These are phyloP conservation scores for Amphipoea lucens DNA, from an alignment of 2,888 invertebrate species.

Conservation along the genomic window DNA sequence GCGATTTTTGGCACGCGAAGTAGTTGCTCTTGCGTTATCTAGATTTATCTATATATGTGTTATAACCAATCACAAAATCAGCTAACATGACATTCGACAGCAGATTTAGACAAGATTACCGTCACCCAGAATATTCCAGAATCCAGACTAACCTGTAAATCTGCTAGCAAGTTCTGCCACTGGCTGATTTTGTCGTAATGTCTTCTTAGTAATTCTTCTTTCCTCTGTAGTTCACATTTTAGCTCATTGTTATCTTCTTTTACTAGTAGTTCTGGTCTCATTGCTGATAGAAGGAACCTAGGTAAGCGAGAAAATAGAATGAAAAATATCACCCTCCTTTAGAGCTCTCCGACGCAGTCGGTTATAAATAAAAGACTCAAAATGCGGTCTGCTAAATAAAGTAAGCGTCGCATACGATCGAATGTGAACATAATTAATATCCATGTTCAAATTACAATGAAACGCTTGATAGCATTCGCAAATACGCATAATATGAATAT, in stretches of 20 bases:
- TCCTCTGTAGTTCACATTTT: conserved; percentile 95
- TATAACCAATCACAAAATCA: not conserved
- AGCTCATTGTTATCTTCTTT: conserved; percentile 97
- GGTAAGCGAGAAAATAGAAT: not conserved
- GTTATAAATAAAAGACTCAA: too few species aligned
- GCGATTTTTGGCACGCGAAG: too few species aligned
- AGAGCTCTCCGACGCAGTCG: too few species aligned
- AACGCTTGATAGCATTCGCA: too few species aligned
- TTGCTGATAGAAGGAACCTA: conserved; percentile 95
- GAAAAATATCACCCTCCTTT: not conserved
- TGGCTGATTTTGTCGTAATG: conserved; percentile 97
- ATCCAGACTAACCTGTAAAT: conserved; percentile 90
- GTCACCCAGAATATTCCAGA: not conserved
- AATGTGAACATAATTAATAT: too few species aligned
- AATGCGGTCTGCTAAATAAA: too few species aligned
- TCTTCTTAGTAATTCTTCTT: conserved; percentile 96
- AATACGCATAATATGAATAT: too few species aligned
- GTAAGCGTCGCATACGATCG: too few species aligned
- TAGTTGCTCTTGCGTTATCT: too few species aligned
- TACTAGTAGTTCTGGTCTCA: conserved; percentile 97
- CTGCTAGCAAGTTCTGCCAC: conserved; percentile 96
- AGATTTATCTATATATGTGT: too few species aligned
- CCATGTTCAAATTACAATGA: too few species aligned
- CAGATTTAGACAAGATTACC: not conserved
- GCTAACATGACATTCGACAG: not conserved